A percentile compares a stretch with the other conserved stretches of the same genome.
These are phyloP conservation scores for Acanthurus tractus DNA, from an alignment of 2,797 vertebrate genomes.

Conservation along the genomic window DNA sequence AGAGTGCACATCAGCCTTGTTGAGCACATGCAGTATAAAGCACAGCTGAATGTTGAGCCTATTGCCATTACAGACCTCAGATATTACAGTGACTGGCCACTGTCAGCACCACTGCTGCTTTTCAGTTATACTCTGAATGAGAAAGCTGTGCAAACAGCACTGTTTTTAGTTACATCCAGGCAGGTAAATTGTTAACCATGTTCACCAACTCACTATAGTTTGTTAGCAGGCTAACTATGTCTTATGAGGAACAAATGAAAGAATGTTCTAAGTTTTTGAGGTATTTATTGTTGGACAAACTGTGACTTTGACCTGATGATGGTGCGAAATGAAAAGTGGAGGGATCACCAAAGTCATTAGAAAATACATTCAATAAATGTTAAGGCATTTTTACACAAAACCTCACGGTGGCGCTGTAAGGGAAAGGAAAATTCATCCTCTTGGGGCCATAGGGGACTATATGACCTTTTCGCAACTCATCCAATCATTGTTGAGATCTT, in stretches of 20 bases:
- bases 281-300: background rate
- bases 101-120: background rate
- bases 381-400: background rate
- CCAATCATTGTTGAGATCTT: background rate
- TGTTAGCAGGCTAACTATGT: background rate
- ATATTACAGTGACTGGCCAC: background rate
- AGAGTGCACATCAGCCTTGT: background rate
- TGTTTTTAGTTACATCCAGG: background rate
- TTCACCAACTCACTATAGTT: background rate
- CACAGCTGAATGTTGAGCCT: background rate
- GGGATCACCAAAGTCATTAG: background rate
- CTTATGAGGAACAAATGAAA: background rate
- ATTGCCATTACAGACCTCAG: background rate
- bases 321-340: background rate
- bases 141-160: background rate
- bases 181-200: background rate
- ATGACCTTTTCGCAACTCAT: background rate
- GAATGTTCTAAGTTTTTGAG: background rate
- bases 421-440: background rate
- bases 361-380: background rate
- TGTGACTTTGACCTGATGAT: background rate
- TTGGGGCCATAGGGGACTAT: background rate
- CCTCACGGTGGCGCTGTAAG: constrained; percentile 6
- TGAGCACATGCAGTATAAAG: background rate
- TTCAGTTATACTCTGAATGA: background rate